Evolutionary conservation across 2,888 invertebrate genomes (phyloP), one percentile per base, ranked within the genome.

Genomic region (Drosophila birchii): DNA sequence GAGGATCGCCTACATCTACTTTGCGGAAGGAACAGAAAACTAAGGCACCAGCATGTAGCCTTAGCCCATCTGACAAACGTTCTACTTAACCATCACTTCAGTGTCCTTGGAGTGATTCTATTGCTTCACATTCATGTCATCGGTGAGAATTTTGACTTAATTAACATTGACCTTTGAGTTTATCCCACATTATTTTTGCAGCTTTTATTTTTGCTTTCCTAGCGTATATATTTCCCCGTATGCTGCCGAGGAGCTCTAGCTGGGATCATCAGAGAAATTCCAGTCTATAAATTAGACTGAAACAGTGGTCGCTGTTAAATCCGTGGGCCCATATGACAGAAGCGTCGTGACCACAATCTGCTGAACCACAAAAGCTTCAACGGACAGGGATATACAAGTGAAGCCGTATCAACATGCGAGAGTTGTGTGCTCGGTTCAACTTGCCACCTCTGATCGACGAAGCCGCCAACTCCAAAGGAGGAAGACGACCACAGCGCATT

Each of bases 1-100:
- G 72, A 95, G 98, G 72, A 97, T 98, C 87, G 97, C 95, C 32
- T 95, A 96, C 75, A 97, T 99, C 77, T 99, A 99, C 93, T 95
- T 96, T 93, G 96, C 98, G 20, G 98, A 98, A 29, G 98, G 98
- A 77, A 98, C 98, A 64, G 97, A 97, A 74, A 95, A 96, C 76
- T 92, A 95, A 66, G 91, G 97, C 73, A 98, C 98, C 59, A 97
- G 97, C 76, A 97, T 98, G 76, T 99, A 49, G 98, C 98, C 12
- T n/a, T n/a, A n/a, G 98, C 99, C 57, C 99, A 99, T 93, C 94
- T 99, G 81, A 98, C 99, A 80, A 98, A 99, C 92, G 97, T 99
- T 66, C 94, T 99, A 91, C 94, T 99, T 84, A 98, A 98, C 94
- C 98, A 97, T 93, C 97, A 98, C 93, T 97, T 97, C 92, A 98